Evolutionary conservation across 2,888 invertebrate genomes (phyloP), one percentile per base, ranked within the genome.

Genomic region (Cerastis rubricosa): DNA sequence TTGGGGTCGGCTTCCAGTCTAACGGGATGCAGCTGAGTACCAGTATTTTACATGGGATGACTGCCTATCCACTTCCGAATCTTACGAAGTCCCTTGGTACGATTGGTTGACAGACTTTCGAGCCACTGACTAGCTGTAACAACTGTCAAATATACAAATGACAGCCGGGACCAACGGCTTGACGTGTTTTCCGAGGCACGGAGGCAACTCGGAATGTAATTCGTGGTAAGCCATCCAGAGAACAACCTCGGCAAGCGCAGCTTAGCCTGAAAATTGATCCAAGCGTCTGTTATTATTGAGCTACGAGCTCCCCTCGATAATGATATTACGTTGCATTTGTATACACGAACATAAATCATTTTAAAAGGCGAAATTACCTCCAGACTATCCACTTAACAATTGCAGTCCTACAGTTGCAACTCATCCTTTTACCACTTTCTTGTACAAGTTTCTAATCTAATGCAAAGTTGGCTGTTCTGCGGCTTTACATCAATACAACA

Each of bases 401-500:
- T 64, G 19, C 29, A 51, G 43, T 65, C 14, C 14, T 57, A 14
- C n/a, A 22, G 19, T 35, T 47, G 11, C 8, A 14, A 40, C 59
- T 35, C 67, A 80, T 69, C 49, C 49, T 64, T 74, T 71, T 45
- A 59, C 19, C 43, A 45, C n/a, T 74, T 71, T 61, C 73, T 74
- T 69, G 43, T 43, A 61, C 29, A 54, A 69, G 71, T 80, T 84
- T 83, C 73, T 71, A 76, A 74, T 75, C 45, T n/a, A 75, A 74
- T 74, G 51, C 11, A 63, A 76, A 74, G 70, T 74, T 57, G 22
- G 67, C 29, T 40, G 61, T 70, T 59, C 3, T 73, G 64, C 72
- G 74, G 85, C 80, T 85, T 86, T 86, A 88, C 83, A 77, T 84
- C 78, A 88, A 85, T 87, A 83, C 88, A 87, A 85, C 74, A 82